Evolutionary conservation across 2,797 vertebrate species (phyloP), one percentile per base, ranked within the genome.

Genomic region (Mionectes olivaceus): DNA sequence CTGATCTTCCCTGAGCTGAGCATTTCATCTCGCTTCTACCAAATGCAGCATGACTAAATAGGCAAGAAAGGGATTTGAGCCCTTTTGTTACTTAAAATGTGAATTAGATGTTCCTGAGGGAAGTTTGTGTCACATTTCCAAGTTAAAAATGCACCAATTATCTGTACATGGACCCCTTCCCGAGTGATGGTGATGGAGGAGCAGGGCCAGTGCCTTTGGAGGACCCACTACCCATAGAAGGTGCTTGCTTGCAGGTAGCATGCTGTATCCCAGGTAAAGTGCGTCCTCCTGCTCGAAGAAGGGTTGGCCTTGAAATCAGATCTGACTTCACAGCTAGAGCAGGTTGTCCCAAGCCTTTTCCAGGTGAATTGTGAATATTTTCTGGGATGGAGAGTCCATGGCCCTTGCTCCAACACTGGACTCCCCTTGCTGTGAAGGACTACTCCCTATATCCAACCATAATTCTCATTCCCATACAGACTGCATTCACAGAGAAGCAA

Each of bases 21-120:
- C 91, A 94, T 96, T 96, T 97, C 94, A 96, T 96, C 96, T 96
- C 15, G 73, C 95, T 95, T 93, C 90, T 94, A 90, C 90, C 94
- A 96, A 97, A 97, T 93, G 92, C 95, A 93, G 96, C 96, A 97
- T 96, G 96, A 96, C 97, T 97, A 96, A 97, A 94, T 96, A 96
- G 96, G 93, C 94, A 94, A 96, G 95, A 94, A 97, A 95, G 79
- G 93, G 94, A 96, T 92, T 92, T 87, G 94, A 95, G 90, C 91
- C 93, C 94, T 96, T 96, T 97, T 95, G 95, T 96, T 97, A 93
- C 91, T 95, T 94, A 95, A 96, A 94, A 91, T 95, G 90, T 96
- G 96, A 96, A 97, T 95, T 94, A 96, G 95, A 96, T 30, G 71
- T 89, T 97, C 94, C 94, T 96, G 94, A 93, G 96, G 95, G 93